phyloP scores from a whole-genome alignment of 2,888 invertebrate species.

The Hydrotaea diabolus region DNA sequence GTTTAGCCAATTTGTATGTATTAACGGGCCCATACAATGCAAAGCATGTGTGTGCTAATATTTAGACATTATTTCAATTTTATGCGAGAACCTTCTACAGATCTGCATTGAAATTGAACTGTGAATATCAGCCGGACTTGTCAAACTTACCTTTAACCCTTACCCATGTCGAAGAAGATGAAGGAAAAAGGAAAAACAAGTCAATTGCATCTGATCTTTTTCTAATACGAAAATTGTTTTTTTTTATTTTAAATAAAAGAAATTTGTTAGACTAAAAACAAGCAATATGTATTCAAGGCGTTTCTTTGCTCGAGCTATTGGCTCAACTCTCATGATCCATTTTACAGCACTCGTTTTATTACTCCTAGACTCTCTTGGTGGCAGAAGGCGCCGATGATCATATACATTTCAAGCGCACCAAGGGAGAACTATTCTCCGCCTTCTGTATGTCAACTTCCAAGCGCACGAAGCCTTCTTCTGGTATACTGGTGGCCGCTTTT shows the following conservation, averaged over 20 bases:
- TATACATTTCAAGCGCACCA: conserved; percentile 72
- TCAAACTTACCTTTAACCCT: too few relatives aligned
- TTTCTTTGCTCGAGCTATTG: conserved; percentile 5
- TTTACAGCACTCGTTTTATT: conserved; percentile 13
- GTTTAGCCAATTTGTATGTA: too few relatives aligned
- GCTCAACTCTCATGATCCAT: not conserved
- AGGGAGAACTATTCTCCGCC: conserved; percentile 71
- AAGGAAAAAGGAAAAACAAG: not conserved
- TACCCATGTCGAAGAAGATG: too few relatives aligned
- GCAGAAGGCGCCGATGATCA: conserved; percentile 46
- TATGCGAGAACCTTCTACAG: too few relatives aligned
- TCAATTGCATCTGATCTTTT: conserved; percentile 16
- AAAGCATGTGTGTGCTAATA: too few relatives aligned
- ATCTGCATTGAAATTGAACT: too few relatives aligned
- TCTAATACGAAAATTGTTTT: conserved; percentile 57
- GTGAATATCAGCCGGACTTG: too few relatives aligned
- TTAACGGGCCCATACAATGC: too few relatives aligned
- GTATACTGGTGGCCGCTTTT: conserved; percentile 71
- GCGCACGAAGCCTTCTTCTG: conserved; percentile 76
- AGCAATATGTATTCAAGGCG: conserved; percentile 51
- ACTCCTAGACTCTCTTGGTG: not conserved
- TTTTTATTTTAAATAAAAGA: conserved; percentile 57
- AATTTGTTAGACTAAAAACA: conserved; percentile 47
- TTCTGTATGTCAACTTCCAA: conserved; percentile 77
- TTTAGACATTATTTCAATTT: too few relatives aligned